phyloP scores from a whole-genome alignment of 2,113 vertebrate species.

The Neolamprologus toae region DNA sequence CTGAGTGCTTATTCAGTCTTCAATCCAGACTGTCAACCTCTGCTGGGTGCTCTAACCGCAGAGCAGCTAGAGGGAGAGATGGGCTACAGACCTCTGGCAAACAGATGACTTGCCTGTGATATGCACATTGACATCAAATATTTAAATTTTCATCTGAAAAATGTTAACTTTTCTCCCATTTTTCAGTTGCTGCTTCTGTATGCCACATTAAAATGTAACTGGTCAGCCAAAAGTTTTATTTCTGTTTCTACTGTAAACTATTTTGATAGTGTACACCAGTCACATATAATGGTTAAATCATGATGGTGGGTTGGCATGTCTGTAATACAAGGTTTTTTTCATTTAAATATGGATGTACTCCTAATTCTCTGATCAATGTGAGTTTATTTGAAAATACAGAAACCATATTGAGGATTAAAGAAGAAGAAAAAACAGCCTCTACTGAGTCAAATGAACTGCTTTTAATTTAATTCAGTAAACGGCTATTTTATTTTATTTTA shows the following conservation, averaged over 20 bases:
- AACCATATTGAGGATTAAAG: background rate
- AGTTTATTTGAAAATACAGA: background rate
- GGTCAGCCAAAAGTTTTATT: background rate
- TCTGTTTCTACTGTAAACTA: background rate
- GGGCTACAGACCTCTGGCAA: conserved; percentile 70
- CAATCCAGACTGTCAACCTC: conserved; percentile 86
- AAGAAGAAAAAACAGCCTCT: background rate
- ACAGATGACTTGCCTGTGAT: conserved; percentile 29
- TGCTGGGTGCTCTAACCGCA: conserved; percentile 84
- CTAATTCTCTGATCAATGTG: background rate
- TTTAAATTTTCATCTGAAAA: background rate
- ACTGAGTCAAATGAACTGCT: background rate
- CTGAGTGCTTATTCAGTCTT: conserved; percentile 93
- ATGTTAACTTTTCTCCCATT: background rate
- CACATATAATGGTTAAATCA: background rate
- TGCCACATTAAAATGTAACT: background rate
- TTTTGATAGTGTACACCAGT: background rate
- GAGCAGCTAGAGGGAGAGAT: conserved; percentile 91
- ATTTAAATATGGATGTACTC: background rate
- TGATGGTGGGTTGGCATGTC: background rate
- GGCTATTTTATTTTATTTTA: background rate
- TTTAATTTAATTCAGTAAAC: background rate
- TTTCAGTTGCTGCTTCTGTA: background rate
- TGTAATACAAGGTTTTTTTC: background rate
- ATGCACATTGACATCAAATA: background rate